Evolutionary conservation across 2,888 invertebrate species (phyloP).

Genomic region (Ceratothoa steindachneri): DNA sequence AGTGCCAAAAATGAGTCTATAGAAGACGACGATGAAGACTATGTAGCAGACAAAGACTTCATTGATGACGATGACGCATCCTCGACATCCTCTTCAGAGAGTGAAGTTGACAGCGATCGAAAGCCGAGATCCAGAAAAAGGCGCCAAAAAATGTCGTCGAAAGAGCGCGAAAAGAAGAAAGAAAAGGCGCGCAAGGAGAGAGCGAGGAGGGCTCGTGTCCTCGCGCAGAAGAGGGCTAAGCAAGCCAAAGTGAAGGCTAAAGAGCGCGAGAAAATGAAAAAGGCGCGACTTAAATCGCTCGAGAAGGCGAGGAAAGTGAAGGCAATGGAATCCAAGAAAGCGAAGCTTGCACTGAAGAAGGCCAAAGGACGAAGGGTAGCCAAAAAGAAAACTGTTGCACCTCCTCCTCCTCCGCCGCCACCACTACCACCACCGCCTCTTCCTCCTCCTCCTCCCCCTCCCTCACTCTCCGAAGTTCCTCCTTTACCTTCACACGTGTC

Average conservation of each 20-base stretch:
- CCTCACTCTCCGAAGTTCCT: too few species aligned
- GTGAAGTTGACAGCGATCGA: constrained; percentile 7
- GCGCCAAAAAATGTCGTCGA: neutral
- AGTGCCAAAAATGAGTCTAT: constrained; percentile 35
- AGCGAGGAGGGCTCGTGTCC: neutral
- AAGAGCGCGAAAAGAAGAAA: constrained; percentile 3
- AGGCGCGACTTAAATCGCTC: neutral
- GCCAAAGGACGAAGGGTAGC: neutral
- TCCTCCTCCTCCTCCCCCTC: too few species aligned
- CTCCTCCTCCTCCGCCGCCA: neutral
- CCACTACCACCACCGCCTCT: neutral
- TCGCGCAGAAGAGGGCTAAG: constrained; percentile 5
- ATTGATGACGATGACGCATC: constrained; percentile 39
- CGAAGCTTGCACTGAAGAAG: constrained; percentile 16
- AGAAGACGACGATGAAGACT: constrained; percentile 22
- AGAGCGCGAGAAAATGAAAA: neutral
- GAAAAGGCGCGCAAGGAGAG: neutral
- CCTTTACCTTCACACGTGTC: too few species aligned
- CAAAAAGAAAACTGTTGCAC: neutral
- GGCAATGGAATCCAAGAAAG: constrained; percentile 4
- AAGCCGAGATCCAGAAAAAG: constrained; percentile 21
- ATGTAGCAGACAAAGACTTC: constrained; percentile 18
- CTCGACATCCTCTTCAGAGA: constrained; percentile 14
- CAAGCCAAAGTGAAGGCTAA: constrained; percentile 7
- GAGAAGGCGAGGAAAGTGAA: neutral